Conservation (phyloP, 2,888 invertebrate species). For the Ypsolopha sequella region DNA sequence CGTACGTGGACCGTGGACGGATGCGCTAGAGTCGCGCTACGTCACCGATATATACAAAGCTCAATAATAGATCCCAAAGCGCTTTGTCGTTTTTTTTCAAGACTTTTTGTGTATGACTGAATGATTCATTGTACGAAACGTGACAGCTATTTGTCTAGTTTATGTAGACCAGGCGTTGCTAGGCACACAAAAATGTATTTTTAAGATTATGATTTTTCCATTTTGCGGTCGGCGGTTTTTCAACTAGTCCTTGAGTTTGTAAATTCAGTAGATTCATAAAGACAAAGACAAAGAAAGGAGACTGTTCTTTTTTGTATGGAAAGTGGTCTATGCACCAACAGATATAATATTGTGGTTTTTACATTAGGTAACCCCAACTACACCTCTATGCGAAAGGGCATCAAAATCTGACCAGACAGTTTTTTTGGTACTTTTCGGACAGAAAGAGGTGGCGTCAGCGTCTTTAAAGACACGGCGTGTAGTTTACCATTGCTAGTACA, state of each 20-base stretch:
- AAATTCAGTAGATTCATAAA: background rate
- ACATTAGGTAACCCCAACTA: too few relatives aligned
- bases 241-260: background rate
- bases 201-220: background rate
- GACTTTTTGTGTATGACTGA: background rate
- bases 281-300: background rate
- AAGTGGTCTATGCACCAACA: too few relatives aligned
- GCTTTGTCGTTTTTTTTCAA: background rate
- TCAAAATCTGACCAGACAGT: too few relatives aligned
- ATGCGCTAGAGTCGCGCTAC: conserved; percentile 8
- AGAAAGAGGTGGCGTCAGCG: too few relatives aligned
- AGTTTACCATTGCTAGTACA: too few relatives aligned
- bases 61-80: conserved; percentile 21
- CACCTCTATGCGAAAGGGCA: too few relatives aligned
- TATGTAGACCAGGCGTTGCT: too few relatives aligned
- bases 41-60: conserved; percentile 27
- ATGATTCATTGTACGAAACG: background rate
- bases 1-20: conserved; percentile 17
- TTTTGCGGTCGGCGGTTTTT: background rate
- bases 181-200: too few relatives aligned
- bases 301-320: background rate
- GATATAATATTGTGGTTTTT: too few relatives aligned
- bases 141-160: background rate
- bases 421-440: too few relatives aligned
- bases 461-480: too few relatives aligned